A percentile compares a stretch with the other conserved stretches of the same genome.
phyloP scores from a whole-genome alignment of 2,888 invertebrate species.

The Himalopsyche japonica region DNA sequence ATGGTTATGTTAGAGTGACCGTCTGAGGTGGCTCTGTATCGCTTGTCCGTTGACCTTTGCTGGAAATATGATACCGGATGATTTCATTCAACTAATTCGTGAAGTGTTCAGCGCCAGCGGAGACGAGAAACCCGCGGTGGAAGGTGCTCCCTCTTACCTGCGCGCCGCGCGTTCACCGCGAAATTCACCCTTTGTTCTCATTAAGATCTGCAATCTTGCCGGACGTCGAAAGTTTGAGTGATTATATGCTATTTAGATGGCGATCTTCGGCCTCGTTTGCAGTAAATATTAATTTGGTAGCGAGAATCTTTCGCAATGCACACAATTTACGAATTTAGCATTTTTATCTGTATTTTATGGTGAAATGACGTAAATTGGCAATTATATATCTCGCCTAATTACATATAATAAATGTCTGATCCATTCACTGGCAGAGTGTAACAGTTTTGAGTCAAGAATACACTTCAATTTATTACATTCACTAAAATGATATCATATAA shows the following conservation, averaged over 20 bases:
- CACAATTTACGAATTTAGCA: too few species aligned
- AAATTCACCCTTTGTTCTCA: neutral
- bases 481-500: too few species aligned
- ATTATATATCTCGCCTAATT: too few species aligned
- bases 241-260: neutral
- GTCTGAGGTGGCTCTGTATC: conserved; percentile 12
- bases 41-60: conserved; percentile 30
- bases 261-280: neutral
- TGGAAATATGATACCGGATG: conserved; percentile 29
- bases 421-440: too few species aligned
- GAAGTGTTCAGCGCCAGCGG: conserved; percentile 21
- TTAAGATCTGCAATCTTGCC: neutral
- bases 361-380: too few species aligned
- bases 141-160: neutral
- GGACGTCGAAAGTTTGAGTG: neutral
- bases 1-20: neutral
- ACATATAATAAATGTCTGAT: too few species aligned
- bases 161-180: neutral
- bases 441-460: too few species aligned
- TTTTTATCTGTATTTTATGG: too few species aligned
- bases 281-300: neutral
- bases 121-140: neutral
- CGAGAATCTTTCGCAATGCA: too few species aligned
- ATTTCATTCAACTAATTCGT: conserved; percentile 31
- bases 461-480: too few species aligned